Base-by-base conservation (phyloP, 2,888 invertebrate species). In the Heliconius erato region DNA sequence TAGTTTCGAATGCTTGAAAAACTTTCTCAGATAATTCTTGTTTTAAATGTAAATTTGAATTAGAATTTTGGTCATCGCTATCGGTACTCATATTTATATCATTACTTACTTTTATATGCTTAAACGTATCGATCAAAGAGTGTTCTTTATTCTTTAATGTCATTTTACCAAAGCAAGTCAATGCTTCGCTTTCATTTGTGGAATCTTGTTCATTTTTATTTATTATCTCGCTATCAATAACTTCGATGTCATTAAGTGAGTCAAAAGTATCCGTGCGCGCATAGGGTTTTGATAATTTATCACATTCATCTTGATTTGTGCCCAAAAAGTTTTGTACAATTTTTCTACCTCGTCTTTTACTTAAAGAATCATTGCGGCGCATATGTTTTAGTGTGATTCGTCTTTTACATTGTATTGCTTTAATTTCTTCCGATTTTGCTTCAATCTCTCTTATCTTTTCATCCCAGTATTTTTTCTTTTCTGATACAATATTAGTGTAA, bases 401-500 rank as follows among this genome's bases (percentile, higher is more conserved):
- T 85, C 90, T 91, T 89, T 92, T 94, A 88, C 91, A 93, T 85
- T 92, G 91, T 81, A 91, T 88, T 59, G 88, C 87, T 78, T 91
- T 89, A 63, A 89, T 88, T 90, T 93, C 93, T 87, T 93, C 92
- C 72, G 92, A 91, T 86, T 92, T 94, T 16, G 92, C 94, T 88
- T 95, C 94, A 86, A 95, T 93, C 88, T 93, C 91, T 74, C 92
- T 91, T 85, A 96, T 96, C 88, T 90, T 94, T 82, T 96, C 95
- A 88, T 96, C 96, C 96, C 96, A 96, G 85, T 95, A 96, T 88
- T 93, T 94, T 88, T 96, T 96, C 86, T 92, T 94, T 88, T 96
- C 96, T 65, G 92, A 89, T 19, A 96, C 96, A 85, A 96, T 94
- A 83, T 96, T 96, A 74, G 88, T 90, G 65, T 86, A 85, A 54